Conservation (phyloP, 1,140 invertebrate species). For the Bathynomus jamesi region DNA sequence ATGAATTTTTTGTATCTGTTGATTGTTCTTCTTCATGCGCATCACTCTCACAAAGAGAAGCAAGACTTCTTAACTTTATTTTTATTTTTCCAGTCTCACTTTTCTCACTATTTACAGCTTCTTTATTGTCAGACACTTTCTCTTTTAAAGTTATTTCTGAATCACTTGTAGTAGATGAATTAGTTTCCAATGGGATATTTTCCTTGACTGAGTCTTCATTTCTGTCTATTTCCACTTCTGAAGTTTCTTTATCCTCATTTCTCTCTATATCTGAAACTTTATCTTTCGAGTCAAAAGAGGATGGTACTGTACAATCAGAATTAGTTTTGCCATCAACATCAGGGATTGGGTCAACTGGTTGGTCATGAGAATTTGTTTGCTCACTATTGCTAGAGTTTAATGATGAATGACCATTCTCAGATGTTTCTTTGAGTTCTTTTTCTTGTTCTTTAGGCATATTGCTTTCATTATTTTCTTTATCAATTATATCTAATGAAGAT, state of each 20-base stretch:
- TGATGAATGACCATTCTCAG: too few relatives aligned
- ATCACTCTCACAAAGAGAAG: not conserved
- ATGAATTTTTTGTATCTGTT: not conserved
- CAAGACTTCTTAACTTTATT: not conserved
- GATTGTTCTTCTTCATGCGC: not conserved
- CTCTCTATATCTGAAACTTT: not conserved
- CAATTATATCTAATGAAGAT: not conserved
- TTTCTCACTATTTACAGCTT: too few relatives aligned
- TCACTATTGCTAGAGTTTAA: too few relatives aligned
- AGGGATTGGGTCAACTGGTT: not conserved
- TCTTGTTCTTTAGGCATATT: not conserved
- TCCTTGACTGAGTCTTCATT: too few relatives aligned
- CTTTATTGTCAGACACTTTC: too few relatives aligned
- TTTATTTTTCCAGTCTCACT: not conserved
- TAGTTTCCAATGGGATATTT: too few relatives aligned
- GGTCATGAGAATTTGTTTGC: too few relatives aligned
- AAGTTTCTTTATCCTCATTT: not conserved
- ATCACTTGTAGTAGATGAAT: too few relatives aligned
- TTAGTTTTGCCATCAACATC: not conserved
- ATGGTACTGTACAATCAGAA: not conserved
- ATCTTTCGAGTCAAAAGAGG: not conserved
- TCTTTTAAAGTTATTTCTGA: too few relatives aligned
- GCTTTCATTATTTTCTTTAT: not conserved
- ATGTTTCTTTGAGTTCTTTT: too few relatives aligned
- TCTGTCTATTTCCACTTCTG: too few relatives aligned